These are phyloP conservation scores for Ornithoptera alexandrae DNA, from an alignment of 2,888 invertebrate genomes.

Conservation along the genomic window DNA sequence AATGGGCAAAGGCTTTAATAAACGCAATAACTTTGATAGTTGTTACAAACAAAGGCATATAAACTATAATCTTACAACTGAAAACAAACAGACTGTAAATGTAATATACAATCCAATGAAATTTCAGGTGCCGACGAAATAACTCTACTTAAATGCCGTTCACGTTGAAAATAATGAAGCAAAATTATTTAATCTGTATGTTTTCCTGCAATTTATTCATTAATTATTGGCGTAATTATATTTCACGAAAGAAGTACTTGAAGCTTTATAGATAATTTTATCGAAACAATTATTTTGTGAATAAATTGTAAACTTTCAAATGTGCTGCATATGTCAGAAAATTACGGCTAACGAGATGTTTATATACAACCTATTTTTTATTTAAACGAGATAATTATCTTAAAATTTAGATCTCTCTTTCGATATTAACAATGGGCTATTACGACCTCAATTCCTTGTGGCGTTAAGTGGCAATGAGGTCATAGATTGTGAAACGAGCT, in stretches of 20 bases:
- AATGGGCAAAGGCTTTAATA: constrained; percentile 2
- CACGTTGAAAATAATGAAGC: too few relatives aligned
- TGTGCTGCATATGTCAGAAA: neutral
- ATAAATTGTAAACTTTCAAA: neutral
- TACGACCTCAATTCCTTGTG: too few relatives aligned
- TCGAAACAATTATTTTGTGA: neutral
- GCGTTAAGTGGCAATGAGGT: too few relatives aligned
- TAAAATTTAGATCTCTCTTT: too few relatives aligned
- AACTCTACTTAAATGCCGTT: too few relatives aligned
- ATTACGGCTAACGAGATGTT: neutral
- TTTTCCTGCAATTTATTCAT: neutral
- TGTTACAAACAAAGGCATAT: neutral
- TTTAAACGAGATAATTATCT: too few relatives aligned
- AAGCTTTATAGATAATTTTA: neutral
- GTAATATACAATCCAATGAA: neutral
- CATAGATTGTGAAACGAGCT: too few relatives aligned
- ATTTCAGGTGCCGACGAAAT: too few relatives aligned
- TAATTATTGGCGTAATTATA: neutral
- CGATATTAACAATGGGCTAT: too few relatives aligned
- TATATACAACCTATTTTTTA: neutral
- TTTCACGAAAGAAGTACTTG: neutral
- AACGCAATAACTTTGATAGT: constrained; percentile 9
- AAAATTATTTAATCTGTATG: too few relatives aligned
- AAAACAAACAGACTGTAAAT: neutral
- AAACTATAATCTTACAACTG: neutral